Evolutionary conservation across 2,113 vertebrate genomes (phyloP), one percentile per base, ranked within the genome.

Genomic region (Piaya cayana): DNA sequence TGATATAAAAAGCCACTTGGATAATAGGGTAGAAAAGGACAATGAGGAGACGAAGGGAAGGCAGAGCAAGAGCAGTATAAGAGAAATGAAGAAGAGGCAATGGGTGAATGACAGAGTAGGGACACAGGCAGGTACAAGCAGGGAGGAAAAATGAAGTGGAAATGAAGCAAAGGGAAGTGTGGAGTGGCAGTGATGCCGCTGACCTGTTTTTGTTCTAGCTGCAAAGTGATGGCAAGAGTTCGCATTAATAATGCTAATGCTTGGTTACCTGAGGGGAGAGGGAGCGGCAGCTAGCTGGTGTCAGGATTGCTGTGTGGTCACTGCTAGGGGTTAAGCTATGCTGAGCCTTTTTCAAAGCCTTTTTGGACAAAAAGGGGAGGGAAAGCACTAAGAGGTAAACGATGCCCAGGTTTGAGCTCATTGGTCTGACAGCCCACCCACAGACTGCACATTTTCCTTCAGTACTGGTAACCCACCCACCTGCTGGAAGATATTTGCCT

Each of bases 121-220:
- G 62, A 32, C 86, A 60, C 0, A 1, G 65, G 53, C 64, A 88
- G 72, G 70, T 43, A 53, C 11, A 8, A 70, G 70, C 65, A 58
- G 70, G 13, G 83, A 86, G 88, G 43, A 95, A 94, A 89, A 92
- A 94, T 34, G 75, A 64, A 74, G 75, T 77, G 59, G 90, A 88
- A 91, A 60, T 18, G 62, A 65, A 95, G 89, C 45, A 71, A 60
- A 89, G 36, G 65, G 19, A 91, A 43, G 32, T 5, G 36, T 65
- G 58, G 65, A 69, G 76, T 34, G 53, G 81, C 5, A 2, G 8
- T 17, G 58, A 26, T 26, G 42, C 26, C 52, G 63, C 62, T 87
- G 84, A 77, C 65, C 67, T 77, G 58, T 53, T 85, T 37, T 59
- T 62, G 49, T 63, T 58, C 3, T 3, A 70, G 65, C 49, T 89